phyloP scores from a whole-genome alignment of 2,113 vertebrate species.

The Actenoides lindsayi region DNA sequence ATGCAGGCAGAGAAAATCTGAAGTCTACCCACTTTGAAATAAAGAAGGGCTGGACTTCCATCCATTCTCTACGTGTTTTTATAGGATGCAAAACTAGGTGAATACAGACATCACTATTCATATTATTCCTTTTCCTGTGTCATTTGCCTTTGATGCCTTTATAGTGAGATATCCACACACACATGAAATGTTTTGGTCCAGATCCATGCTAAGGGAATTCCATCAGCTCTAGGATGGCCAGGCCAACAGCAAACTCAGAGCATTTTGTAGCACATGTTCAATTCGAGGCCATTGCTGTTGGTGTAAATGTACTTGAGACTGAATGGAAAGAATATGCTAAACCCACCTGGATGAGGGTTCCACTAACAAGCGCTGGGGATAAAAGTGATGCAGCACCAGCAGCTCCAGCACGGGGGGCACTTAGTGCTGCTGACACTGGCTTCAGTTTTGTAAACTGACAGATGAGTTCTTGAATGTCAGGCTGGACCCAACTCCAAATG shows the following conservation, averaged over 20 bases:
- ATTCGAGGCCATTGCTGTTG: not conserved
- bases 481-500: not conserved
- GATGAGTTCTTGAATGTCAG: not conserved
- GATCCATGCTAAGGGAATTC: not conserved
- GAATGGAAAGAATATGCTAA: not conserved
- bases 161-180: not conserved
- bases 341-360: too few relatives aligned
- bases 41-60: not conserved
- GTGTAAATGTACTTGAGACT: fast-evolving
- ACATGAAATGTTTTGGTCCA: not conserved
- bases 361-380: not conserved
- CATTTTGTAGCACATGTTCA: not conserved
- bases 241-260: not conserved
- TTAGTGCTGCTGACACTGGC: not conserved
- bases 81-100: not conserved
- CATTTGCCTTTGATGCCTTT: not conserved
- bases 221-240: not conserved
- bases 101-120: not conserved
- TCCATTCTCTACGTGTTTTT: not conserved
- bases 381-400: not conserved
- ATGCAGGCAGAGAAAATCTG: not conserved
- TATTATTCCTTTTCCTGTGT: not conserved
- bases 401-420: not conserved
- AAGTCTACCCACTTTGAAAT: not conserved
- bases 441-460: not conserved